Evolutionary conservation across 2,888 invertebrate species (phyloP).

Genomic region (Idaea dimidiata): DNA sequence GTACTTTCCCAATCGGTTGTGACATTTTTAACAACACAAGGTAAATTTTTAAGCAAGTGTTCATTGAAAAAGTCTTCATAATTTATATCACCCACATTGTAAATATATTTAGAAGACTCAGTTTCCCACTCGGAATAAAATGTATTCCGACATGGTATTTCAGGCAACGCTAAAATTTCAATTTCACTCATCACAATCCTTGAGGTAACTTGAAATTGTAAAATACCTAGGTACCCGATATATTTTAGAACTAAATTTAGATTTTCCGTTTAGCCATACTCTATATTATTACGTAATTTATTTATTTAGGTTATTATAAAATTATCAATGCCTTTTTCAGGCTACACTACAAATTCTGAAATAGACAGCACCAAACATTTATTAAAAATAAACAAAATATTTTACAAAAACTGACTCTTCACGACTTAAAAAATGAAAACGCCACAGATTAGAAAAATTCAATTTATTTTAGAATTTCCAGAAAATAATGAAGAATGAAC

Average conservation of each 20-base stretch:
- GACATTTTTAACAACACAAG: conserved; percentile 85
- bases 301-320: too few species aligned
- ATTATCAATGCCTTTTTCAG: too few species aligned
- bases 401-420: too few species aligned
- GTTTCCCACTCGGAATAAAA: background rate
- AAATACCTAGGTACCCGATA: background rate
- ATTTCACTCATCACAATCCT: background rate
- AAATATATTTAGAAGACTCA: background rate
- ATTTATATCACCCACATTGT: conserved; percentile 18
- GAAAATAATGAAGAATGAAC: too few species aligned
- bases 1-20: conserved; percentile 84
- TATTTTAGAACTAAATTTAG: background rate
- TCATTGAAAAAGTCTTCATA: conserved; percentile 83
- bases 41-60: conserved; percentile 65
- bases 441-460: too few species aligned
- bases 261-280: too few species aligned
- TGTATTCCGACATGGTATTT: background rate
- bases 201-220: background rate
- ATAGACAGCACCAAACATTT: too few species aligned
- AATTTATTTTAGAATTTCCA: too few species aligned
- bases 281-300: too few species aligned
- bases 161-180: background rate
- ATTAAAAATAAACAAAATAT: too few species aligned
- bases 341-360: too few species aligned
- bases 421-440: too few species aligned